Base-by-base conservation (phyloP, 2,888 invertebrate genomes). In the Cancer borealis region DNA sequence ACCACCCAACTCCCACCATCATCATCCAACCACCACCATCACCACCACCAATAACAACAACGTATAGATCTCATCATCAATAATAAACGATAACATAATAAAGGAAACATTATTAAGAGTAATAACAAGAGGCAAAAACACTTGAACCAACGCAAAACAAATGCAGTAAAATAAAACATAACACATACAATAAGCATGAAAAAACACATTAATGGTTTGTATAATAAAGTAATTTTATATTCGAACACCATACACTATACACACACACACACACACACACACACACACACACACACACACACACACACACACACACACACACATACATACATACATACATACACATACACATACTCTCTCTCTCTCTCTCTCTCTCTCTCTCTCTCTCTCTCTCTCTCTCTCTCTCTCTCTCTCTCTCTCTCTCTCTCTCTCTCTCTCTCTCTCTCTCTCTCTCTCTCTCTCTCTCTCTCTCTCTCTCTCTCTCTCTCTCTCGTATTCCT, bases 331-430 rank as follows among this genome's bases (percentile, higher is more conserved):
- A n/a, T n/a, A n/a, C n/a, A n/a, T n/a, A n/a, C n/a, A n/a, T n/a
- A n/a, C n/a, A n/a, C n/a, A n/a, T n/a, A n/a, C n/a, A n/a, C n/a
- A n/a, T n/a, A n/a, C n/a, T 73, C 73, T 73, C 73, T 73, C 73
- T 73, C 73, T 73, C 73, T 73, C 73, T 73, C 73, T 73, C 73
- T 73, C 73, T 73, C 73, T 73, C 73, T 73, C 73, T 60, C 60
- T 60, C 60, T 60, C 60, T 60, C 60, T 66, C 66, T 66, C 66
- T 66, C 66, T 66, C 66, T 66, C 66, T 66, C 66, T 66, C 66
- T 66, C 66, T 66, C 66, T 66, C 66, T 66, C 66, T 66, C 66
- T 66, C 66, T 66, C 66, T 66, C 66, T 66, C 66, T 66, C 66
- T 66, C 66, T 66, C 66, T 66, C 66, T 66, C 66, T 66, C 60